Evolutionary conservation across 2,113 vertebrate species (phyloP).

Genomic region (Camelus dromedarius): DNA sequence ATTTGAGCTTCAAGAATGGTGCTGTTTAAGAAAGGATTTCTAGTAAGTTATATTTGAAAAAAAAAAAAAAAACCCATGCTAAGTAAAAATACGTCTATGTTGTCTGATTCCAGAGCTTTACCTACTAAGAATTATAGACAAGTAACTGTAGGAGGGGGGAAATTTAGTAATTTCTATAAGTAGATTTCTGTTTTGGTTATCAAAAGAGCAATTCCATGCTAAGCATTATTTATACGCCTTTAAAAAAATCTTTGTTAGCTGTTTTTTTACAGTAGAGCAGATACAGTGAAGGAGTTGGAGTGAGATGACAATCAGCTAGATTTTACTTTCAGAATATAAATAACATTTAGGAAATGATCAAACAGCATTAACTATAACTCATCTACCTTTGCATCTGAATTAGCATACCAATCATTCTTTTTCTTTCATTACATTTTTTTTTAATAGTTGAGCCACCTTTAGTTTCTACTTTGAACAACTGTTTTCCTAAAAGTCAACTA

Average conservation of each 20-base stretch:
- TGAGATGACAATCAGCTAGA: constrained; percentile 67
- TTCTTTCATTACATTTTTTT: background rate
- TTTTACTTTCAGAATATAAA: constrained; percentile 65
- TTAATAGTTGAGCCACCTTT: constrained; percentile 17
- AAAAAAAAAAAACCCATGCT: constrained; percentile 3
- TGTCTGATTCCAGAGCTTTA: constrained; percentile 59
- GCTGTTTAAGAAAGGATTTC: constrained; percentile 71
- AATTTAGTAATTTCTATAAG: background rate
- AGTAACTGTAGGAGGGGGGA: background rate
- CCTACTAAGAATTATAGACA: constrained; percentile 49
- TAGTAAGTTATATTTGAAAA: constrained; percentile 14
- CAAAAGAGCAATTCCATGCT: constrained; percentile 14
- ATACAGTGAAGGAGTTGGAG: constrained; percentile 18
- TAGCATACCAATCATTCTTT: constrained; percentile 13
- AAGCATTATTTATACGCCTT: constrained; percentile 15
- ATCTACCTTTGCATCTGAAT: constrained; percentile 37
- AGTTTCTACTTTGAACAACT: constrained; percentile 49
- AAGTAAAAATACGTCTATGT: constrained; percentile 36
- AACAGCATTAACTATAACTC: constrained; percentile 1
- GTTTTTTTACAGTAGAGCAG: background rate
- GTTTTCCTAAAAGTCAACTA: background rate
- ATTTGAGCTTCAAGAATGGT: constrained; percentile 67
- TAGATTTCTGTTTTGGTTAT: constrained; percentile 41
- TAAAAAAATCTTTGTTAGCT: background rate
- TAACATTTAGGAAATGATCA: constrained; percentile 48